Evolutionary conservation across 37 sponge, comb jelly and placozoan species (phyloP).

Genomic region (Eunapius fragilis): DNA sequence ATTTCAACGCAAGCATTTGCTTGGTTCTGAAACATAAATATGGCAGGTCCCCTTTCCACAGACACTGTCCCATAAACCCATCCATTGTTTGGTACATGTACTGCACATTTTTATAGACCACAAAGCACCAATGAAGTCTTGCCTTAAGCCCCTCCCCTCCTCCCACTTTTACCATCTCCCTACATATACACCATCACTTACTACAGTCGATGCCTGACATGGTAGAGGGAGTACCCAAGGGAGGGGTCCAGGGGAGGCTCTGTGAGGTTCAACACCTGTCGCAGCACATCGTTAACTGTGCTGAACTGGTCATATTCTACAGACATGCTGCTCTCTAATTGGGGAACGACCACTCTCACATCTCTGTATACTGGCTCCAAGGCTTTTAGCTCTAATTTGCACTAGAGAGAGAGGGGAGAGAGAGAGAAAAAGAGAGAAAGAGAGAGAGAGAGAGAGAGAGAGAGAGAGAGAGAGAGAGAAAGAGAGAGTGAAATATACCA

Average conservation of each 20-base stretch:
- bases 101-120: too few relatives aligned
- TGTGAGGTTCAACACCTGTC: conserved; percentile 59
- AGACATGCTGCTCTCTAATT: conserved; percentile 67
- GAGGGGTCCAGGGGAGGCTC: conserved; percentile 53
- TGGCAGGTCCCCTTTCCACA: too few relatives aligned
- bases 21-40: too few relatives aligned
- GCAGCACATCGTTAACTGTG: conserved; percentile 65
- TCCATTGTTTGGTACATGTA: too few relatives aligned
- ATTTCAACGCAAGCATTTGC: too few relatives aligned
- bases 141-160: neutral
- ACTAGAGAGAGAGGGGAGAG: conserved; percentile 26
- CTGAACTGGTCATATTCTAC: conserved; percentile 94
- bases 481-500: too few relatives aligned
- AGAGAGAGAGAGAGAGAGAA: too few relatives aligned
- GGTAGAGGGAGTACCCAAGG: conserved; percentile 72
- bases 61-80: too few relatives aligned
- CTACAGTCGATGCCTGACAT: conserved; percentile 70
- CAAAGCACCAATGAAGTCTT: neutral
- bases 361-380: conserved; percentile 66
- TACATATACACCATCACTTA: conserved; percentile 21
- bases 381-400: conserved; percentile 83
- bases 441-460: too few relatives aligned
- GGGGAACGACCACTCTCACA: conserved; percentile 83
- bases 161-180: too few relatives aligned
- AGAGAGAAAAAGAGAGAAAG: neutral